Evolutionary conservation across 2,797 vertebrate genomes (phyloP), one percentile per base, ranked within the genome.

Genomic region (Galaxias olidus): DNA sequence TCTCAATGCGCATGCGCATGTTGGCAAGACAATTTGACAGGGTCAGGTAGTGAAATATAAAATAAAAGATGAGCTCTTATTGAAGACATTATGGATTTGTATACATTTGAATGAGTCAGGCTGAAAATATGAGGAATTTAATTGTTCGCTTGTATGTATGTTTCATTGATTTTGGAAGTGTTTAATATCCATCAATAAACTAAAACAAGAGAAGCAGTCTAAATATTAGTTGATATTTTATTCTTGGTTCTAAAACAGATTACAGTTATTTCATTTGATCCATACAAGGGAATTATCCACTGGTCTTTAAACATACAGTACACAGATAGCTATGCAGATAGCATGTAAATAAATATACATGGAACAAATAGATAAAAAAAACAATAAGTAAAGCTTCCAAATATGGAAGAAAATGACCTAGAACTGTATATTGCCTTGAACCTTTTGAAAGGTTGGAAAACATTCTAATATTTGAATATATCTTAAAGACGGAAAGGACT

Each of bases 331-430:
- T 44, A 50, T 59, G 46, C n/a, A n/a, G n/a, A 49, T 60, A 65
- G 63, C 72, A 85, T 84, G 79, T 86, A 86, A 90, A 92, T 91
- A 91, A 90, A 91, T 88, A 91, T 82, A 88, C 80, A 86, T 79
- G 76, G 66, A 83, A 81, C 81, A 59, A 73, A 72, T 73, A 73
- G 55, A 75, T 84, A 83, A 84, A 61, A 81, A 85, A 85, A 65
- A 69, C 61, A 17, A 78, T 84, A 68, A 71, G 10, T 74, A 80
- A 71, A 49, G 46, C 90, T 91, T 92, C 91, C 90, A 90, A 87
- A 90, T 87, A 83, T 92, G 90, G 88, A 92, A 92, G 88, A 91
- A 87, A 86, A 82, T 79, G 1, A 84, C 77, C 30, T 72, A 74
- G 66, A 89, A 87, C 81, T 74, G 82, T 83, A 85, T 77, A 78